Conservation (phyloP, 2,113 vertebrate species). For the Podarcis raffonei region DNA sequence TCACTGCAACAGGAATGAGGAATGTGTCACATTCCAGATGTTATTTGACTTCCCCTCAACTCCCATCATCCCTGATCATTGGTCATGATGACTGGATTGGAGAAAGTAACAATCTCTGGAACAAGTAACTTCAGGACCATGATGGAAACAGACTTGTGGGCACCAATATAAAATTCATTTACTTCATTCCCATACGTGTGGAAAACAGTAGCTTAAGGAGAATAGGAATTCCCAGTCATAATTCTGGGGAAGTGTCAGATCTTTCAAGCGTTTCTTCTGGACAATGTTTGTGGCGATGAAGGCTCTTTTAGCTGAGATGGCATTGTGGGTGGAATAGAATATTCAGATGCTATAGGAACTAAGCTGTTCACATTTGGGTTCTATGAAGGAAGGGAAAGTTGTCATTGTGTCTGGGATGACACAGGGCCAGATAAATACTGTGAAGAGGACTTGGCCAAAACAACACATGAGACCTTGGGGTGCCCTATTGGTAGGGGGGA, state of each 20-base stretch:
- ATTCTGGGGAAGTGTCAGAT: not conserved
- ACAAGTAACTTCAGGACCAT: too few relatives aligned
- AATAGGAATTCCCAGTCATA: not conserved
- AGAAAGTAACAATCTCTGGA: too few relatives aligned
- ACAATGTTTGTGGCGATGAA: not conserved
- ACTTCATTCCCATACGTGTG: not conserved
- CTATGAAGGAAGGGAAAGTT: not conserved
- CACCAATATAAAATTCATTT: not conserved
- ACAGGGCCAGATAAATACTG: not conserved
- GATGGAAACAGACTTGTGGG: not conserved
- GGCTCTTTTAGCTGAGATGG: not conserved
- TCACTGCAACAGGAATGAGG: not conserved
- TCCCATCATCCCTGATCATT: too few relatives aligned
- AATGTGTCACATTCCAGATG: not conserved
- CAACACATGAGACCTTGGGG: not conserved
- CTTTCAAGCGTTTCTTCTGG: not conserved
- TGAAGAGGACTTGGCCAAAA: not conserved
- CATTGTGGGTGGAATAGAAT: not conserved
- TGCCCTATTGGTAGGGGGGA: not conserved
- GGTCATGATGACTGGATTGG: too few relatives aligned
- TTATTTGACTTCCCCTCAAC: too few relatives aligned
- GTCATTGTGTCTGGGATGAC: not conserved
- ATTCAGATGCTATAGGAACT: not conserved
- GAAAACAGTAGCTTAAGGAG: too few relatives aligned
- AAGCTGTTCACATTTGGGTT: not conserved